Conservation (phyloP, 2,113 vertebrate species). For the Pelecanoides urinatrix region DNA sequence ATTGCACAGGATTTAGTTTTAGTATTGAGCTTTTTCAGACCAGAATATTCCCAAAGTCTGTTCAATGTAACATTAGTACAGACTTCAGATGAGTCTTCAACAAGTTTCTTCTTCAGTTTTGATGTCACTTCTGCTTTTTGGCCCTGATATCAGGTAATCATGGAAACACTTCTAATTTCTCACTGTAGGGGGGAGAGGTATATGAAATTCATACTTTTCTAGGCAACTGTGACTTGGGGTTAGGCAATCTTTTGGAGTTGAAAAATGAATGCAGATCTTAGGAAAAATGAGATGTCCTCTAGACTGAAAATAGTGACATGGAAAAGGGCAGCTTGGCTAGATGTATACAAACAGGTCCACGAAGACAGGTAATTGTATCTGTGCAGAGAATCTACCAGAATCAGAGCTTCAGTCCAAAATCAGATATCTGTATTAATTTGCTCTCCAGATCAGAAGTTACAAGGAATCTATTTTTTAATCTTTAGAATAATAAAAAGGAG, state of each 20-base stretch:
- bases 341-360: neutral
- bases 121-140: neutral
- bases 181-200: neutral
- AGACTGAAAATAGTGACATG: neutral
- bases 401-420: neutral
- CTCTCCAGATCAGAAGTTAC: neutral
- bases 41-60: neutral
- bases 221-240: neutral
- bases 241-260: neutral
- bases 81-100: neutral
- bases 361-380: neutral
- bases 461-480: neutral
- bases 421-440: neutral
- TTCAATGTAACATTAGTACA: neutral
- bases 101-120: neutral
- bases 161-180: neutral
- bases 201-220: neutral
- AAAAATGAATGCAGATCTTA: neutral
- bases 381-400: neutral
- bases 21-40: neutral
- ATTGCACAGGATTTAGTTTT: neutral
- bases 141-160: neutral
- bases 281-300: neutral
- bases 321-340: neutral
- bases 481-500: neutral